Base-by-base conservation (phyloP, 2,888 invertebrate genomes). In the Criorhina ranunculi region DNA sequence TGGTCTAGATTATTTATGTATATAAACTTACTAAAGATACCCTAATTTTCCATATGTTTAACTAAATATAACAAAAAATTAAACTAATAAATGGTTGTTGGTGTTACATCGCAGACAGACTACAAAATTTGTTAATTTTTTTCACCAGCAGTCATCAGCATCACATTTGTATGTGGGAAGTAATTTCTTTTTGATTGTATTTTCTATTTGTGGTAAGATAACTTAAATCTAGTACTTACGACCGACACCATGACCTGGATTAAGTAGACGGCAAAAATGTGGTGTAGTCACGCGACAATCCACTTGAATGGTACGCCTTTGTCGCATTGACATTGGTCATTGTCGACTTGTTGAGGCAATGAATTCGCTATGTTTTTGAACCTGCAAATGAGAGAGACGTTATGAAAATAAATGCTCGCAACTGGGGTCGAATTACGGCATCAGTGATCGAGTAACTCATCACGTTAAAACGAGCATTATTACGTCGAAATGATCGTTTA, bases 261-360 rank as follows among this genome's bases (percentile, higher is more conserved):
- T 92, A 59, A 92, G 89, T 85, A 91, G 88, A 85, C 91, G 90
- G 88, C 92, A 91, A 89, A 91, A 92, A 90, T 92, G 92, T 86
- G 92, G 91, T 83, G 90, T 90, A 87, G 91, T 92, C 88, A 92
- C 92, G 89, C 90, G 89, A 90, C 91, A 91, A 88, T 91, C 91
- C 64, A 89, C 89, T 88, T 90, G 89, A 78, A 88, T 88, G 62
- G 86, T 88, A 42, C 88, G 87, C 60, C 88, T 87, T 85, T 89
- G 91, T 87, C 92, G 90, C 90, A 90, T 89, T 70, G 91, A 90
- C 87, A 90, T 89, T 88, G 91, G 91, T 92, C 92, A 92, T 92
- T 92, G 91, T 8, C 90, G 91, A 88, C 88, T 89, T 64, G 88
- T 87, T 53, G 88, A 88, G 70, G 87, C 89, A 73, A 92, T 90